Conservation (phyloP, 2,113 vertebrate species). For the Bagarius yarrelli region DNA sequence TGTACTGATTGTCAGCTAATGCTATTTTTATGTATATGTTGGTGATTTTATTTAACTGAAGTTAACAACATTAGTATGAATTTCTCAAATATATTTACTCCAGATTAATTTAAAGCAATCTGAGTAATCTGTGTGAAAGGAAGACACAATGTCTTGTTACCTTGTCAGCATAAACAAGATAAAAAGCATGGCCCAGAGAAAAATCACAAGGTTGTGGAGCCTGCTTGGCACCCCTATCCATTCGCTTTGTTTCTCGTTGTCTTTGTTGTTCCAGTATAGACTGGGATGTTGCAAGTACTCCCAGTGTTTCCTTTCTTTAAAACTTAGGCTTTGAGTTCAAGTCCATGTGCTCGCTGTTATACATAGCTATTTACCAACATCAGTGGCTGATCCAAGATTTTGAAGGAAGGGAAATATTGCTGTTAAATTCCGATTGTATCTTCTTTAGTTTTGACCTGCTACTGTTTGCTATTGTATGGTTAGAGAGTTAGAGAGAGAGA, state of each 20-base stretch:
- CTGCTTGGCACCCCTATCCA: not conserved
- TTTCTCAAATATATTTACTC: not conserved
- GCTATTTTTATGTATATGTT: too few species aligned
- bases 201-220: conserved; percentile 44
- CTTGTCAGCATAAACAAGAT: conserved; percentile 38
- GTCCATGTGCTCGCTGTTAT: conserved; percentile 16
- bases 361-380: conserved; percentile 16
- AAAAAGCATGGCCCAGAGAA: too few species aligned
- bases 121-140: conserved; percentile 27
- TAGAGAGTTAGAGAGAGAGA: too few species aligned
- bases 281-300: conserved; percentile 25
- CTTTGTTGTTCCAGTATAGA: conserved; percentile 19
- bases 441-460: not conserved
- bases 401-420: not conserved
- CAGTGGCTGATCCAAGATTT: conserved; percentile 6
- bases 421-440: not conserved
- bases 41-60: not conserved
- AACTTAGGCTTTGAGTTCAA: conserved; percentile 25
- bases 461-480: too few species aligned
- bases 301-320: conserved; percentile 40
- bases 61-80: not conserved
- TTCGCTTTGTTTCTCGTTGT: not conserved
- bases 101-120: not conserved
- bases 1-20: not conserved
- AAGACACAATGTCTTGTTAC: conserved; percentile 22